Evolutionary conservation across 2,888 invertebrate species (phyloP).

Genomic region (Plusia festucae): DNA sequence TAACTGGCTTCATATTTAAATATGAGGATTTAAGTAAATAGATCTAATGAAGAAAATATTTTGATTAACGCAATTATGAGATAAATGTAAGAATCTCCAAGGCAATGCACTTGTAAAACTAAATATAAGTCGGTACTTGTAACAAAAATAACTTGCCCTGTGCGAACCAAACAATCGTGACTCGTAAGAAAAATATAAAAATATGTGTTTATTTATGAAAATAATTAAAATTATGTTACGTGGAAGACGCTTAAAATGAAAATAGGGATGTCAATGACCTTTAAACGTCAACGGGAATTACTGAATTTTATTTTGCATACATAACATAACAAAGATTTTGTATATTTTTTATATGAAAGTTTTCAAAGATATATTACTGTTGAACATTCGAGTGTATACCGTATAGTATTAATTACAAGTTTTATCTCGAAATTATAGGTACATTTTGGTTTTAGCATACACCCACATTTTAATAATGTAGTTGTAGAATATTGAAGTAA

Average conservation of each 20-base stretch:
- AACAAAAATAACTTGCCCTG: constrained; percentile 43
- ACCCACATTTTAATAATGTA: background rate
- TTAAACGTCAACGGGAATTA: background rate
- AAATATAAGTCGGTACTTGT: constrained; percentile 45
- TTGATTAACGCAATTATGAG: constrained; percentile 16
- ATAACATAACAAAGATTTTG: too few relatives aligned
- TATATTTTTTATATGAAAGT: too few relatives aligned
- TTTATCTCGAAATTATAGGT: background rate
- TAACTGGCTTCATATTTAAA: too few relatives aligned
- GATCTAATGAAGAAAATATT: constrained; percentile 1
- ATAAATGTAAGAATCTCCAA: constrained; percentile 24
- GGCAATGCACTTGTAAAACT: constrained; percentile 50
- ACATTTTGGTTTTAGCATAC: background rate
- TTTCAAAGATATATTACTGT: too few relatives aligned
- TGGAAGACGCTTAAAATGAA: background rate
- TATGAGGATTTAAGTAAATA: too few relatives aligned
- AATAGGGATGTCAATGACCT: background rate
- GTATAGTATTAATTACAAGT: background rate
- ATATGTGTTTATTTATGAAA: background rate
- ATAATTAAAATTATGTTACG: constrained; percentile 1
- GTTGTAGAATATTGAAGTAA: background rate
- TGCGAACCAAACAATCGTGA: constrained; percentile 25
- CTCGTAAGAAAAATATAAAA: constrained; percentile 5
- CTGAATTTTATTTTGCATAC: background rate
- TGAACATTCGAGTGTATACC: too few relatives aligned